Evolutionary conservation across 2,113 vertebrate genomes (phyloP), one percentile per base, ranked within the genome.

Genomic region (Geococcyx californianus): DNA sequence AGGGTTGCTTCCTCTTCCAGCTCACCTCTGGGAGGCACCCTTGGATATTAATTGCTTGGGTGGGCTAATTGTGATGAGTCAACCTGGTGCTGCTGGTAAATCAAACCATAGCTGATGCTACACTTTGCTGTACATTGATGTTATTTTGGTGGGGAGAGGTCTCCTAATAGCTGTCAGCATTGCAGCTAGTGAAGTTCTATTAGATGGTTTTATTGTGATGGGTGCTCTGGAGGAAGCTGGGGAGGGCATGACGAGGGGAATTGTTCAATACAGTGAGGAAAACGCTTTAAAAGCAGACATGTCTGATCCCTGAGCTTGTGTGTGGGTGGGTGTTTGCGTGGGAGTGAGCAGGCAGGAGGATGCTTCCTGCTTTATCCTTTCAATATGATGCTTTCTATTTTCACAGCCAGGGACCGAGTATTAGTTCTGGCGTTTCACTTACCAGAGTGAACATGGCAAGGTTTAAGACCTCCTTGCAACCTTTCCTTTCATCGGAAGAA

Each of bases 11-110:
- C 56, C 60, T 93, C 44, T 81, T 55, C 60, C 20, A 4, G 67
- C 86, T 94, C 84, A 60, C 94, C 96, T 97, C 95, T 92, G 95
- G 97, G 94, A 96, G 95, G 94, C 95, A 94, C 85, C 85, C 87
- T 95, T 2, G 91, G 87, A 74, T 93, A 54, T 90, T 90, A 23
- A 86, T 94, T 93, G 85, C 34, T 82, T 2, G 3, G 82, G 92
- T 95, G 87, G 95, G 92, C 89, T 96, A 14, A 20, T 63, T 34
- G 72, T 49, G 84, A 82, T 80, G 96, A 84, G 70, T 77, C 54
- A 84, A 76, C 33, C 62, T 80, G 44, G 42, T 69, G 92, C 85
- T 79, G 44, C 45, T 89, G 87, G 44, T 40, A 59, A 72, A 86
- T 33, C 47, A 74, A 33, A 44, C 33, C 38, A 3, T 8, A 0